Conservation (phyloP, 2,797 vertebrate species). For the Kryptolebias ocellatus region DNA sequence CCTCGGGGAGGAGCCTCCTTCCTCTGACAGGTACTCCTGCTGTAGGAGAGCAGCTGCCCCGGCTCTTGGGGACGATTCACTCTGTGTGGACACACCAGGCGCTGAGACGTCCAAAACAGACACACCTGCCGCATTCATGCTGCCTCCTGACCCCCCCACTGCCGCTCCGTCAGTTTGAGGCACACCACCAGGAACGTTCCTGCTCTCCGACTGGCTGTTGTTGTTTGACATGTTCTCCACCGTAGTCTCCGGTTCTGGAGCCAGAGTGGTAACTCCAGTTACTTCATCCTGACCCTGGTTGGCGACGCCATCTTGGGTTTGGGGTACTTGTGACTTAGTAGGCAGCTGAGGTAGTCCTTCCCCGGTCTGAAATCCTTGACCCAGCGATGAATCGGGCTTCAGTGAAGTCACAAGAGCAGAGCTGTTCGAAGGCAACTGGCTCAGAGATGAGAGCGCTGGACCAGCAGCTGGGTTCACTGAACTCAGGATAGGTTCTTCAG, state of each 20-base stretch:
- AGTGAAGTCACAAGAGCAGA: constrained; percentile 9
- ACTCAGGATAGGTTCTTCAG: constrained; percentile 4
- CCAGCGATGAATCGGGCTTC: constrained; percentile 22
- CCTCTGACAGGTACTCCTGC: constrained; percentile 70
- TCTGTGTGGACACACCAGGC: constrained; percentile 14
- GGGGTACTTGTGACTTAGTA: constrained; percentile 13
- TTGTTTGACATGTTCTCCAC: constrained; percentile 53
- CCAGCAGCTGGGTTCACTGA: constrained; percentile 21
- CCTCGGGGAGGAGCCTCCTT: constrained; percentile 68
- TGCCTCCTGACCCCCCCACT: constrained; percentile 12
- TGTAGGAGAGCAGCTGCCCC: constrained; percentile 52
- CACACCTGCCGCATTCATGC: constrained; percentile 16
- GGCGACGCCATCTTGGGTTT: constrained; percentile 12
- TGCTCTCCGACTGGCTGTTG: constrained; percentile 29
- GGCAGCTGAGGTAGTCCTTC: not conserved
- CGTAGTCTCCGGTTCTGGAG: constrained; percentile 7
- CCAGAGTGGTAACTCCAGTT: constrained; percentile 8
- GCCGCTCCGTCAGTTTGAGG: constrained; percentile 17
- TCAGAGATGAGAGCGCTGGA: constrained; percentile 20
- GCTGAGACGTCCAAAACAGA: constrained; percentile 15
- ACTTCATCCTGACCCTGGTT: constrained; percentile 17
- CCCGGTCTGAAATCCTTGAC: constrained; percentile 15
- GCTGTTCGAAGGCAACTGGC: constrained; percentile 20
- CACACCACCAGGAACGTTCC: not conserved
- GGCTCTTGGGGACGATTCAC: constrained; percentile 15